Base-by-base conservation (phyloP, 2,797 vertebrate genomes). In the Bovichtus diacanthus region DNA sequence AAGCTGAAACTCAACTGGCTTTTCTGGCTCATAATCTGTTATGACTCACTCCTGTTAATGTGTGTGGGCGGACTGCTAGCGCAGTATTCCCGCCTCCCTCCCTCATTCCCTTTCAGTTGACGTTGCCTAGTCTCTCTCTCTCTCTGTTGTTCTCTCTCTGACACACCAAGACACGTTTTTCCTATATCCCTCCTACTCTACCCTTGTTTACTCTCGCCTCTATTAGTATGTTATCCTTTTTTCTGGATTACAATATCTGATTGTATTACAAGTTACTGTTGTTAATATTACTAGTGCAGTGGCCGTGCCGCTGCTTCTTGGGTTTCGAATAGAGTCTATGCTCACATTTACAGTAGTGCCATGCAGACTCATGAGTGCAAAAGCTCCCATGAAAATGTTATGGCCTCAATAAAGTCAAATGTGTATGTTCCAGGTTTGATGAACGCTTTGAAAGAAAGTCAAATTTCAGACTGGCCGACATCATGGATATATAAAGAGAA, bases 31-130 rank as follows among this genome's bases (percentile, higher is more conserved):
- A 29, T 83, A 23, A 63, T 87, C 55, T 81, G 67, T 83, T 81
- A 75, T 92, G 93, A 93, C 87, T 94, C 89, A 92, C 68, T 78
- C 64, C 66, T 87, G 82, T 44, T 87, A 55, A 75, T 81, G 75
- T 75, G 76, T 83, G 87, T 88, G 90, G 88, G 90, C 67, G 58
- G 72, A 56, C 49, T 83, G 44, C 68, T 72, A 13, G 46, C 63
- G 34, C 36, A 67, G 70, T 61, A 25, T 41, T 69, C 75, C 71
- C 59, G 54, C 78, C 86, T 49, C 61, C 55, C 19, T 25, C 56
- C 19, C n/a, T n/a, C n/a, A n/a, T 31, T 47, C 18, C 8, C 23
- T 60, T 27, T 66, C 56, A 18, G 18, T 1, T 41, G 29, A 70
- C 69, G 46, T 51, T 76, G 50, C 12, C 2, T 46, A 27, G 31